Conservation (phyloP, 2,797 vertebrate species). For the Chrysocyon brachyurus region DNA sequence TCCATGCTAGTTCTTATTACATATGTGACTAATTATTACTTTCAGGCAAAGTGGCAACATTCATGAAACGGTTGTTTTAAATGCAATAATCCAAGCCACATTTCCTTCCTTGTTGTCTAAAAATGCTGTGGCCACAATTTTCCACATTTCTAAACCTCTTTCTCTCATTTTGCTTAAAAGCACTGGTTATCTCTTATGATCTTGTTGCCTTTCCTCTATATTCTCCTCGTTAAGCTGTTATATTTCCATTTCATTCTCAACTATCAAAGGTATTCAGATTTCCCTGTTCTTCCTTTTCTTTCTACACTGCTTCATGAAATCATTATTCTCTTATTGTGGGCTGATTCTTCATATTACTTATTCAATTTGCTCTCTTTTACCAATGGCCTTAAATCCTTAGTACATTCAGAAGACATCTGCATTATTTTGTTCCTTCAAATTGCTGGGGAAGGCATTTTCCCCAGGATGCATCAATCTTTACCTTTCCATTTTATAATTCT, state of each 20-base stretch:
- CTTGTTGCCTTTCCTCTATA: slow-evolving; percentile 63
- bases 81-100: background rate
- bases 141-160: slow-evolving; percentile 22
- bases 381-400: slow-evolving; percentile 2
- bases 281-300: slow-evolving; percentile 66
- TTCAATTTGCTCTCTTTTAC: slow-evolving; percentile 63
- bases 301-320: slow-evolving; percentile 56
- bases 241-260: slow-evolving; percentile 80
- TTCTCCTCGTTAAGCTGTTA: slow-evolving; percentile 78
- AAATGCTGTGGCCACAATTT: background rate
- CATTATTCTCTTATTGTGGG: slow-evolving; percentile 64
- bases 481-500: slow-evolving; percentile 26
- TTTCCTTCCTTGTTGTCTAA: background rate
- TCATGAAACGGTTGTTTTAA: slow-evolving; percentile 16
- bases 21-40: slow-evolving; percentile 23
- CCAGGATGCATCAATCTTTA: background rate
- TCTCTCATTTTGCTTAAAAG: slow-evolving; percentile 50
- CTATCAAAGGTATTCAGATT: slow-evolving; percentile 79
- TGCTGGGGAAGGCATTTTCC: slow-evolving; percentile 49
- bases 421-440: slow-evolving; percentile 67
- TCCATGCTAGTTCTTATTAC: background rate
- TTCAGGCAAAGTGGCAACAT: slow-evolving; percentile 19
- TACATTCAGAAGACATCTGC: slow-evolving; percentile 27
- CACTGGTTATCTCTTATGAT: background rate
- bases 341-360: background rate